A percentile compares a stretch with the other conserved stretches of the same genome.
Conservation (phyloP, 2,113 vertebrate species). For the Thalassoma bifasciatum region DNA sequence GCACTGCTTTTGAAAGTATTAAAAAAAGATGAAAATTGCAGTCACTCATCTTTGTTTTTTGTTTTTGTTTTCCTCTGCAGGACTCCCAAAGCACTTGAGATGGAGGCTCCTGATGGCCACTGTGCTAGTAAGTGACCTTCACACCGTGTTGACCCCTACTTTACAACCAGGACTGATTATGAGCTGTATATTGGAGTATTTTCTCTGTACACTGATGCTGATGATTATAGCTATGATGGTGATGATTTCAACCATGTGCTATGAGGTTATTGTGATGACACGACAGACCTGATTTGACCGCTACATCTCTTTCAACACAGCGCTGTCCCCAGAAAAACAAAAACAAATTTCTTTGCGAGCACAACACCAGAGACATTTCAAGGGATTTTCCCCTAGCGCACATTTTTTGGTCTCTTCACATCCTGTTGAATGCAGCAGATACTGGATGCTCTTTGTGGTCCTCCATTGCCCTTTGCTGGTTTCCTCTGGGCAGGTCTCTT, state of each 20-base stretch:
- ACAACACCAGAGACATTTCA: constrained; percentile 57
- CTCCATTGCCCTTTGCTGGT: constrained; percentile 75
- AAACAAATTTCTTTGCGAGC: constrained; percentile 26
- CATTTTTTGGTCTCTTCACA: constrained; percentile 77
- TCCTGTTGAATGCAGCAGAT: constrained; percentile 74
- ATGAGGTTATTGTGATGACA: neutral
- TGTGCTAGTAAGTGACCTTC: constrained; percentile 90
- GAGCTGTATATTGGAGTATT: neutral
- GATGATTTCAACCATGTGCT: neutral
- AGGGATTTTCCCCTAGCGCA: constrained; percentile 75
- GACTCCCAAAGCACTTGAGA: constrained; percentile 91
- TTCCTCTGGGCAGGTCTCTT: constrained; percentile 73
- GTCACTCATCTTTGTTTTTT: constrained; percentile 1
- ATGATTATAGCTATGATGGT: neutral
- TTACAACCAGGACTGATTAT: neutral
- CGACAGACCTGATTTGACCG: neutral
- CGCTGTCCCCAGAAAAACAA: constrained; percentile 1
- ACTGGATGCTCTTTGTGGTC: constrained; percentile 72
- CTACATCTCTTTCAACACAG: neutral
- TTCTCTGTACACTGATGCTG: neutral
- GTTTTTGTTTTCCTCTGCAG: constrained; percentile 75
- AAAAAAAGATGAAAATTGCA: too few species aligned
- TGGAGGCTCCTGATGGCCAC: constrained; percentile 92
- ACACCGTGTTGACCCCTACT: neutral
- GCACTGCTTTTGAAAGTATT: constrained; percentile 1